These are phyloP conservation scores for Rhagoletis pomonella DNA, from an alignment of 1,140 invertebrate species.

Conservation along the genomic window DNA sequence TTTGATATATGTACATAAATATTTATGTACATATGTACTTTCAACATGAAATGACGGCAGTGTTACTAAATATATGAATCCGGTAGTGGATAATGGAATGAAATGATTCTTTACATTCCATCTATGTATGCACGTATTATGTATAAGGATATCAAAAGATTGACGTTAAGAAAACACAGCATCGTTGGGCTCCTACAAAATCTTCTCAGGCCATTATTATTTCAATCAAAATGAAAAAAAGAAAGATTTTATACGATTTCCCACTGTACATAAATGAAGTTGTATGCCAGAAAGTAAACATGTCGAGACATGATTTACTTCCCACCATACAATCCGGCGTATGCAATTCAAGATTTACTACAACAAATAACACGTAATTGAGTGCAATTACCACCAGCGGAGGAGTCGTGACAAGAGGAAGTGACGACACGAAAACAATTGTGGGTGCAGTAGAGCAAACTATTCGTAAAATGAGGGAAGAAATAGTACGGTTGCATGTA, in stretches of 20 bases:
- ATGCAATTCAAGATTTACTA: slow-evolving; percentile 18
- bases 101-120: too few relatives aligned
- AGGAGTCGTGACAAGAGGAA: slow-evolving; percentile 44
- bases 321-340: not conserved
- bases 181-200: too few relatives aligned
- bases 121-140: too few relatives aligned
- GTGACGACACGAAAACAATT: slow-evolving; percentile 17
- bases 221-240: not conserved
- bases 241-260: not conserved
- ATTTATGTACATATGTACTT: too few relatives aligned
- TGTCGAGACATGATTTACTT: slow-evolving; percentile 23
- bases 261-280: not conserved
- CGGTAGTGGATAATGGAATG: too few relatives aligned
- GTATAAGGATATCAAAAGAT: too few relatives aligned
- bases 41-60: too few relatives aligned
- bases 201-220: too few relatives aligned
- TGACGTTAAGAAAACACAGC: too few relatives aligned
- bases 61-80: too few relatives aligned
- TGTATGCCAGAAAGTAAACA: not conserved
- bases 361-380: slow-evolving; percentile 32
- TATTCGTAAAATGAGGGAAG: not conserved
- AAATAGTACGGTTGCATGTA: not conserved
- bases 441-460: not conserved
- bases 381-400: slow-evolving; percentile 34
- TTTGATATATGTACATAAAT: too few relatives aligned